phyloP scores from a whole-genome alignment of 2,888 invertebrate species.

The Idaea biselata region DNA sequence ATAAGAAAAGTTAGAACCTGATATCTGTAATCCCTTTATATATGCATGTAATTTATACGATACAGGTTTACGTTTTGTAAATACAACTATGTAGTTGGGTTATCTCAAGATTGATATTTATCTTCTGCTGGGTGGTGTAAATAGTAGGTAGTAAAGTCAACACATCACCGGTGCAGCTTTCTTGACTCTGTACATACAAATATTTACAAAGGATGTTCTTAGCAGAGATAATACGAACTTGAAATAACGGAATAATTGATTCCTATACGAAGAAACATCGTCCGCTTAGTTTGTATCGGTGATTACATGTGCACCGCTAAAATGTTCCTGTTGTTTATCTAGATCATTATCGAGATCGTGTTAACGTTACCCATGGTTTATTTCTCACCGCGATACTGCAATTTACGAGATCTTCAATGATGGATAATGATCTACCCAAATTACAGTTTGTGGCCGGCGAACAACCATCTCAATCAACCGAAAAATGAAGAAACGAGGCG shows the following conservation, averaged over 20 bases:
- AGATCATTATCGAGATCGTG: constrained; percentile 49
- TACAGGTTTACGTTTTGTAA: not conserved
- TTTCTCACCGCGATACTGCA: constrained; percentile 39
- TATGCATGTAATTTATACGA: not conserved
- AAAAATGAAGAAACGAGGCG: constrained; percentile 6
- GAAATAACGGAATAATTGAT: constrained; percentile 63
- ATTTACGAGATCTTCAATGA: constrained; percentile 58
- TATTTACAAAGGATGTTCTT: constrained; percentile 68
- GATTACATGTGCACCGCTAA: constrained; percentile 62
- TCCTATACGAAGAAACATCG: constrained; percentile 49
- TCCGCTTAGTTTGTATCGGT: constrained; percentile 56
- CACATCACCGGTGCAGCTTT: constrained; percentile 40
- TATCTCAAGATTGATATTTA: constrained; percentile 6
- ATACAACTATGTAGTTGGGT: not conserved
- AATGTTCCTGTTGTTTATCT: constrained; percentile 59
- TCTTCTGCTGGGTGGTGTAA: constrained; percentile 30
- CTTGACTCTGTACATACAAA: constrained; percentile 55
- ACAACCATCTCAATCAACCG: constrained; percentile 27
- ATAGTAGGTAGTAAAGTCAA: constrained; percentile 30
- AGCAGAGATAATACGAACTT: constrained; percentile 50
- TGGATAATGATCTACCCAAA: constrained; percentile 63
- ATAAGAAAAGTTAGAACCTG: not conserved
- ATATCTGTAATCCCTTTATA: not conserved
- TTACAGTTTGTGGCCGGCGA: constrained; percentile 53
- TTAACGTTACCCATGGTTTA: constrained; percentile 29